These are phyloP conservation scores for Enteromius paludinosus DNA, from an alignment of 2,797 vertebrate genomes.

Conservation along the genomic window DNA sequence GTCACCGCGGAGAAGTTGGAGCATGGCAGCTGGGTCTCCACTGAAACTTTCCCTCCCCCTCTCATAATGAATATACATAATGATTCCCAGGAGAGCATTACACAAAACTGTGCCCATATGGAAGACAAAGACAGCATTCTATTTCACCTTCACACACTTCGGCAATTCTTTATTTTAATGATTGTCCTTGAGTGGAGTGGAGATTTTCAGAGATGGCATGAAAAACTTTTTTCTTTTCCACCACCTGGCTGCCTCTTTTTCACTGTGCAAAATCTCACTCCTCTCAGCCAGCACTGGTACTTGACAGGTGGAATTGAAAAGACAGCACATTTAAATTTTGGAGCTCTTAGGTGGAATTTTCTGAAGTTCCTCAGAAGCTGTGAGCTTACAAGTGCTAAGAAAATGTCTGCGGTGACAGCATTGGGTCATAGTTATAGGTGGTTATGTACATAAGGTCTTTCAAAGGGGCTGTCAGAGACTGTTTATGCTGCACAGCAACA, in stretches of 20 bases:
- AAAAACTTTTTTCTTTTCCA: slow-evolving; percentile 33
- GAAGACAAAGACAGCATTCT: slow-evolving; percentile 74
- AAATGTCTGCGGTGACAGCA: background rate
- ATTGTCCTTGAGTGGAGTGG: slow-evolving; percentile 57
- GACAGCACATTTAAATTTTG: slow-evolving; percentile 43
- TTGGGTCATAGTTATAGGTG: slow-evolving; percentile 10
- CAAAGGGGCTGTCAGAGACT: background rate
- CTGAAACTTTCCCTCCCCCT: slow-evolving; percentile 70
- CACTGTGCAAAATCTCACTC: slow-evolving; percentile 13
- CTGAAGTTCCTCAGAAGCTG: slow-evolving; percentile 10
- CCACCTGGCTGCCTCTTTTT: slow-evolving; percentile 49
- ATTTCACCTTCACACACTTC: slow-evolving; percentile 76
- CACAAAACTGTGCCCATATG: slow-evolving; percentile 78
- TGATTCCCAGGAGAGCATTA: slow-evolving; percentile 69
- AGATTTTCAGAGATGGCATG: slow-evolving; percentile 45
- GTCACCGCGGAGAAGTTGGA: slow-evolving; percentile 76
- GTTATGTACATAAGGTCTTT: background rate
- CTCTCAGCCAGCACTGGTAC: slow-evolving; percentile 26
- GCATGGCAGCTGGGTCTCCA: slow-evolving; percentile 77
- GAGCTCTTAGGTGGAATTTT: slow-evolving; percentile 12
- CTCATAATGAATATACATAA: slow-evolving; percentile 82
- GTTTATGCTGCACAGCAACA: background rate
- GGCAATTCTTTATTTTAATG: slow-evolving; percentile 68
- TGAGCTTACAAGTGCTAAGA: slow-evolving; percentile 8
- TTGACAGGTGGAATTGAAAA: slow-evolving; percentile 55